These are phyloP conservation scores for Drosophila seclusa DNA, from an alignment of 2,888 invertebrate species.

Conservation along the genomic window DNA sequence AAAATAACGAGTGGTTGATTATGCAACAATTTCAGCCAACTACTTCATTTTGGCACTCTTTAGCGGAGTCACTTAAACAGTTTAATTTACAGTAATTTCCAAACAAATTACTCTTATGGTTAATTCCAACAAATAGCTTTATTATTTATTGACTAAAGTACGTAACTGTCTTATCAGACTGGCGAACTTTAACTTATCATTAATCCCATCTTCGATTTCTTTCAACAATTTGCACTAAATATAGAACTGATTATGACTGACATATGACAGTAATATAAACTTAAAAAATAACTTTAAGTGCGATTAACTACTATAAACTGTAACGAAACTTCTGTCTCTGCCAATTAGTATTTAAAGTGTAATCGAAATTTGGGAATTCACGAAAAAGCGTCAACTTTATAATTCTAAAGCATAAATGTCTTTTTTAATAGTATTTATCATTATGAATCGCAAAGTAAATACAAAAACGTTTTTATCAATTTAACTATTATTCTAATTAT, in stretches of 20 bases:
- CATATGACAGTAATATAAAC: too few species aligned
- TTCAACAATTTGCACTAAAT: neutral
- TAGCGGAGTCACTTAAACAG: neutral
- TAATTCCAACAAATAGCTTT: neutral
- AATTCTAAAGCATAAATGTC: neutral
- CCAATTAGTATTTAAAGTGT: neutral
- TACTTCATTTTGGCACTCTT: neutral
- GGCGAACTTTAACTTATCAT: neutral
- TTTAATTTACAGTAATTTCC: neutral
- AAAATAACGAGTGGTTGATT: neutral
- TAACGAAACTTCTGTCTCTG: neutral
- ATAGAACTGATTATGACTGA: too few species aligned
- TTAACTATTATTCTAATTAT: neutral
- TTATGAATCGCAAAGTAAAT: neutral
- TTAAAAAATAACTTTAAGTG: too few species aligned
- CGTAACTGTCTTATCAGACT: constrained; percentile 20
- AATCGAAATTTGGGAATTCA: neutral
- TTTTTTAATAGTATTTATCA: neutral
- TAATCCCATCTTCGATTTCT: neutral
- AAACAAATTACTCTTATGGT: neutral
- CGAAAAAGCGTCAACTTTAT: neutral
- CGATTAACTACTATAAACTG: too few species aligned
- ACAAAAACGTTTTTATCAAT: neutral
- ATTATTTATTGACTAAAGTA: constrained; percentile 5
- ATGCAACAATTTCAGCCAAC: neutral